Evolutionary conservation across 2,113 vertebrate genomes (phyloP).

Genomic region (Python bivittatus): DNA sequence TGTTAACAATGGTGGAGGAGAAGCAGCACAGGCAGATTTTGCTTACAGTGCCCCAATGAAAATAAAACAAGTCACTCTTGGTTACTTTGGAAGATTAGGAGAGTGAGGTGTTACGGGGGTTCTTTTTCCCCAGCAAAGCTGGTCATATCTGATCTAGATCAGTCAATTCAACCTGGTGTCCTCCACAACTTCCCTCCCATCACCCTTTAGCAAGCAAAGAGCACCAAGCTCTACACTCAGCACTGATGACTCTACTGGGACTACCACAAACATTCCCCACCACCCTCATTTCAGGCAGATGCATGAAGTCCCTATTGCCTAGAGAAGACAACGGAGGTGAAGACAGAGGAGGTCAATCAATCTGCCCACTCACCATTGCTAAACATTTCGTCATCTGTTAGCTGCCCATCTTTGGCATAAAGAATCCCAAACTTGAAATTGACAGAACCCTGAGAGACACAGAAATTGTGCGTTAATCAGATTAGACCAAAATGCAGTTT

Average conservation of each 20-base stretch:
- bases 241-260: not conserved
- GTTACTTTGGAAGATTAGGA: not conserved
- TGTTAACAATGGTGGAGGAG: not conserved
- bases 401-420: slow-evolving; percentile 95
- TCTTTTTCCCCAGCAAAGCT: not conserved
- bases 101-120: not conserved
- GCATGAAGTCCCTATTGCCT: not conserved
- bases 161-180: not conserved
- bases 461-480: not conserved
- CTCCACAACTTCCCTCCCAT: not conserved
- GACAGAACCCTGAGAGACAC: slow-evolving; percentile 86
- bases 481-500: not conserved
- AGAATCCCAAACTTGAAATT: slow-evolving; percentile 99
- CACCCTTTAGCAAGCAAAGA: not conserved
- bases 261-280: no score
- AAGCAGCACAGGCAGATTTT: not conserved
- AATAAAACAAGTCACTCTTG: not conserved
- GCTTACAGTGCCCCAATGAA: not conserved
- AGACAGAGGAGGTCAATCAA: not conserved
- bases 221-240: not conserved
- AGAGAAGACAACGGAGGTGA: no score
- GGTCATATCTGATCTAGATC: not conserved
- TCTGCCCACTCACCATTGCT: slow-evolving; percentile 86
- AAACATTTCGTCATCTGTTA: slow-evolving; percentile 99
- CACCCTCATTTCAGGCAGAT: no score